Conservation (phyloP, 2,888 invertebrate genomes). For the Tipula lateralis region DNA sequence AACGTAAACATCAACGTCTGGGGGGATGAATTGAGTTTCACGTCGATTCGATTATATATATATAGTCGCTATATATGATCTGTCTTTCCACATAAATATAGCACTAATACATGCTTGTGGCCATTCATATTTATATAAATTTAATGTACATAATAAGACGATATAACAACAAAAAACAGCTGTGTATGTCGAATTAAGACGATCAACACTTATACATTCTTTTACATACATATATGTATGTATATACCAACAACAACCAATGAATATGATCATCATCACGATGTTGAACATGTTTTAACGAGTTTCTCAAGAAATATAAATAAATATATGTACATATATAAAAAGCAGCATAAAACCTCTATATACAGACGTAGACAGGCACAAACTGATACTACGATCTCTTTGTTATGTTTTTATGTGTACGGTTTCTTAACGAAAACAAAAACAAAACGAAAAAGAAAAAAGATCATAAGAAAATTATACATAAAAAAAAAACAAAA, state of each 20-base stretch:
- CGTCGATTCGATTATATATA: background rate
- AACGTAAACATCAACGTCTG: background rate
- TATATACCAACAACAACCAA: no score
- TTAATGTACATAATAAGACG: background rate
- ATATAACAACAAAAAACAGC: background rate
- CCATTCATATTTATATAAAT: background rate
- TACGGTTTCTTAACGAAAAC: background rate
- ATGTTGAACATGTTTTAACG: background rate
- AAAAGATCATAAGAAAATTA: background rate
- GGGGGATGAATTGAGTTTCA: background rate
- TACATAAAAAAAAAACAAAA: background rate
- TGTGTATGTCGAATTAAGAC: background rate
- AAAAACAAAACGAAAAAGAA: background rate
- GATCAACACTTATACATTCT: background rate
- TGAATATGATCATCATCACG: background rate
- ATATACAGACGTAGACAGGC: background rate
- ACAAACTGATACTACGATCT: background rate
- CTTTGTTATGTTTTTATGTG: background rate
- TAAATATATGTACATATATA: background rate
- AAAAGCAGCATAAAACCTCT: background rate
- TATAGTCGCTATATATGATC: background rate
- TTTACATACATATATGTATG: background rate
- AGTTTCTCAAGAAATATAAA: constrained; percentile 19
- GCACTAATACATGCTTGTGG: background rate
- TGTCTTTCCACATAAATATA: background rate